Conservation (phyloP, 2,888 invertebrate species). For the Chrysina gloriosa region DNA sequence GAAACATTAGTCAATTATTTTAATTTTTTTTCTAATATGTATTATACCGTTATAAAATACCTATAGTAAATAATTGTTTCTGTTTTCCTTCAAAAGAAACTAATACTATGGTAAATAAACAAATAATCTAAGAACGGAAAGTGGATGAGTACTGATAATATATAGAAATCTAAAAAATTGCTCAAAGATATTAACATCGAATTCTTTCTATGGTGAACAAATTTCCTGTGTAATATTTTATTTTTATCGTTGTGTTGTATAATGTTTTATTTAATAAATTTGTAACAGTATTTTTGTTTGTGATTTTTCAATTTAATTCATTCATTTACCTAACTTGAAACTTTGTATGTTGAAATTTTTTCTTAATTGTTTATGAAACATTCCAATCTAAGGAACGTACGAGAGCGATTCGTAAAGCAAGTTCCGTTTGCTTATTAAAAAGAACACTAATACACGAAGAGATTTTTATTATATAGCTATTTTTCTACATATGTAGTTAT, state of each 20-base stretch:
- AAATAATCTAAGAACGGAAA: conserved; percentile 19
- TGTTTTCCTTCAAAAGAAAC: conserved; percentile 9
- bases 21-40: conserved; percentile 24
- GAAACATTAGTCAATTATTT: conserved; percentile 29
- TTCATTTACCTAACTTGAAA: conserved; percentile 15
- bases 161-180: conserved; percentile 23
- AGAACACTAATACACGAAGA: too few species aligned
- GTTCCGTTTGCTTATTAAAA: too few species aligned
- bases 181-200: conserved; percentile 41
- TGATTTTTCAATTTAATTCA: conserved; percentile 36
- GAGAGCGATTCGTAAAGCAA: too few species aligned
- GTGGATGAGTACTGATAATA: conserved; percentile 18
- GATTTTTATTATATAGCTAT: too few species aligned
- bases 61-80: conserved; percentile 13
- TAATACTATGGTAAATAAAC: conserved; percentile 17
- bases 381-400: too few species aligned
- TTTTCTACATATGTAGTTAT: too few species aligned
- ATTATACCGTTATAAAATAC: conserved; percentile 31
- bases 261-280: conserved; percentile 46
- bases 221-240: conserved; percentile 39
- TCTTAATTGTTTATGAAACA: too few species aligned
- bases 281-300: conserved; percentile 43
- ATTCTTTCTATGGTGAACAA: conserved; percentile 34
- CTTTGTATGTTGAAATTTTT: background rate
- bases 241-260: conserved; percentile 44